Evolutionary conservation across 1,140 invertebrate species (phyloP).

Genomic region (Nasonia giraulti): DNA sequence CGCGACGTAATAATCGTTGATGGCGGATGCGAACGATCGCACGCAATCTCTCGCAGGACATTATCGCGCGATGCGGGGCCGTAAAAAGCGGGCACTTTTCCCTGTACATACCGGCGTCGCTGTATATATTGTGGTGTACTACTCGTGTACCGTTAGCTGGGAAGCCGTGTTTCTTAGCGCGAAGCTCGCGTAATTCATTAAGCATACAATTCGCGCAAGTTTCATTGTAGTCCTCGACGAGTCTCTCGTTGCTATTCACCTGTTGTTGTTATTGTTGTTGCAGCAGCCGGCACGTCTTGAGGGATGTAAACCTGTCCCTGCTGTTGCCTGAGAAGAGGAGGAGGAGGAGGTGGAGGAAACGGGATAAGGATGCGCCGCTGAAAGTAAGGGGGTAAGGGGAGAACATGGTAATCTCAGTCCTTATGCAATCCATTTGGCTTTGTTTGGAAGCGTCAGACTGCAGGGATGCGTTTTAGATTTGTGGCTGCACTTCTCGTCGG

Average conservation of each 20-base stretch:
- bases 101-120: background rate
- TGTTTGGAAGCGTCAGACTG: background rate
- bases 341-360: background rate
- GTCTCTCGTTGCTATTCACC: conserved; percentile 13
- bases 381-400: background rate
- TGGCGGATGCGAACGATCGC: background rate
- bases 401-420: conserved; percentile 27
- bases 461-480: background rate
- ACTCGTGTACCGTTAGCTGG: background rate
- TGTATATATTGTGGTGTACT: background rate
- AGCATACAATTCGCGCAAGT: conserved; percentile 26
- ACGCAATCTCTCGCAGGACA: background rate
- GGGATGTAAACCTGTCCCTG: conserved; percentile 19
- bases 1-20: conserved; percentile 2
- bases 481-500: background rate
- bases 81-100: background rate
- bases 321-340: background rate
- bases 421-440: conserved; percentile 30
- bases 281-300: conserved; percentile 15
- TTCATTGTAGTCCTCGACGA: conserved; percentile 5
- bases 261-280: conserved; percentile 22
- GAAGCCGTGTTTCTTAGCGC: background rate
- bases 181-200: conserved; percentile 24
- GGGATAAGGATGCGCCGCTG: background rate
- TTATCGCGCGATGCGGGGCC: background rate